phyloP scores from a whole-genome alignment of 2,888 invertebrate species.

The Halictus ligatus region DNA sequence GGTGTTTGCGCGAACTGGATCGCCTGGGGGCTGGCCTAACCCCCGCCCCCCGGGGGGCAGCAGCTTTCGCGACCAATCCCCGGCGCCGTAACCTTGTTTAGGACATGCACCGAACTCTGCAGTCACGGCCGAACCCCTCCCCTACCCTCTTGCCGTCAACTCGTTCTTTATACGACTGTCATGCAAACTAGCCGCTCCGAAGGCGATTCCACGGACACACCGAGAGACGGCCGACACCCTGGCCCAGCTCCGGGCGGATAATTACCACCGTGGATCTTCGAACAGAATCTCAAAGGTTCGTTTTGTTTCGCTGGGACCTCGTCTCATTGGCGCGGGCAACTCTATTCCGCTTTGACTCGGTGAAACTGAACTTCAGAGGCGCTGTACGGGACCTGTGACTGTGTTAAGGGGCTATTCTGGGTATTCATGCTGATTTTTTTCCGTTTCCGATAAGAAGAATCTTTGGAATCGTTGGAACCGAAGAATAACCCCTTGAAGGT shows the following conservation, averaged over 20 bases:
- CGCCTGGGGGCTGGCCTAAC: slow-evolving; percentile 15
- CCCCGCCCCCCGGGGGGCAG: neutral
- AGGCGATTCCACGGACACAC: neutral
- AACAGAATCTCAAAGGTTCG: neutral
- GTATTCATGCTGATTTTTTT: neutral
- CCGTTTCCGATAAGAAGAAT: too few relatives aligned
- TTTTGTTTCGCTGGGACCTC: neutral
- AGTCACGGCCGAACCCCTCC: slow-evolving; percentile 31
- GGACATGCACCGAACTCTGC: slow-evolving; percentile 36
- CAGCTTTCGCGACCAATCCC: slow-evolving; percentile 27
- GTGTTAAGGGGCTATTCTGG: neutral
- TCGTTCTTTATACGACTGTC: slow-evolving; percentile 1
- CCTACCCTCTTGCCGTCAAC: neutral
- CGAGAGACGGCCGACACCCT: neutral
- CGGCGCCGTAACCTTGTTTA: slow-evolving; percentile 58
- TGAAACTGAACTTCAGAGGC: neutral
- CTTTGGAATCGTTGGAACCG: too few relatives aligned
- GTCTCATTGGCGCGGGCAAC: neutral
- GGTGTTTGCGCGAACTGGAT: slow-evolving; percentile 35
- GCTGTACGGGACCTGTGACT: neutral
- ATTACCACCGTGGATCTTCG: neutral
- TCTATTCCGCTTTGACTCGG: neutral
- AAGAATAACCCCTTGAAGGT: neutral
- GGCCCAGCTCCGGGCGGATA: neutral
- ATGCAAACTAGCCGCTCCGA: neutral